These are phyloP conservation scores for Aleiodes leptofemur DNA, from an alignment of 2,888 invertebrate genomes.

Conservation along the genomic window DNA sequence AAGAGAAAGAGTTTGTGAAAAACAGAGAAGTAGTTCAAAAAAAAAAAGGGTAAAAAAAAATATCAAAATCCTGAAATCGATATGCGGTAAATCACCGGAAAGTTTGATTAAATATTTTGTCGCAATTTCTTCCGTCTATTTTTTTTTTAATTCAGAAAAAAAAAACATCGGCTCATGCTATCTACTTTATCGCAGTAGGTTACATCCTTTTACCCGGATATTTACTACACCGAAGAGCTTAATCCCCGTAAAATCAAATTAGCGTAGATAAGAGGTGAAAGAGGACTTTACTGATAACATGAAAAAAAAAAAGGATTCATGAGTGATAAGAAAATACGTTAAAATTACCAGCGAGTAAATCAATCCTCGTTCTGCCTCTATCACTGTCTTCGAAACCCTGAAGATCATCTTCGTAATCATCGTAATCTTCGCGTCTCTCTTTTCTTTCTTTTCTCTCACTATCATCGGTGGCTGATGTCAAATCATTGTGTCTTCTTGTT, in stretches of 20 bases:
- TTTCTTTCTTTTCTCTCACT: slow-evolving; percentile 55
- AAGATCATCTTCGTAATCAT: slow-evolving; percentile 68
- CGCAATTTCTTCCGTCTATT: neutral
- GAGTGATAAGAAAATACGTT: neutral
- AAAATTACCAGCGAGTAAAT: slow-evolving; percentile 63
- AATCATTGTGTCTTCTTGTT: slow-evolving; percentile 49
- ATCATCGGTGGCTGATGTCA: slow-evolving; percentile 41
- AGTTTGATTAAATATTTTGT: slow-evolving; percentile 12
- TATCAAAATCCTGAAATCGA: neutral
- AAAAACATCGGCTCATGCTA: neutral
- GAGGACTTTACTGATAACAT: neutral
- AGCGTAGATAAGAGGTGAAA: neutral
- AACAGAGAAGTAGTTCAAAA: neutral
- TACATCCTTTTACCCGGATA: no score
- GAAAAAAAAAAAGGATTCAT: slow-evolving; percentile 46
- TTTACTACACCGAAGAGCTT: neutral
- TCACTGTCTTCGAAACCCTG: slow-evolving; percentile 68
- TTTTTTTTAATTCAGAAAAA: neutral
- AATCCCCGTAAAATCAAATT: slow-evolving; percentile 16
- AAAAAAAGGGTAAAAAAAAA: slow-evolving; percentile 2
- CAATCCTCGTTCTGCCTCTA: slow-evolving; percentile 67
- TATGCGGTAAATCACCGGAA: slow-evolving; percentile 20
- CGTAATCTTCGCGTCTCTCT: slow-evolving; percentile 62
- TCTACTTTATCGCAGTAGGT: no score
- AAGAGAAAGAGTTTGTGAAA: neutral